Conservation (phyloP, 2,888 invertebrate genomes). For the Xestia xanthographa region DNA sequence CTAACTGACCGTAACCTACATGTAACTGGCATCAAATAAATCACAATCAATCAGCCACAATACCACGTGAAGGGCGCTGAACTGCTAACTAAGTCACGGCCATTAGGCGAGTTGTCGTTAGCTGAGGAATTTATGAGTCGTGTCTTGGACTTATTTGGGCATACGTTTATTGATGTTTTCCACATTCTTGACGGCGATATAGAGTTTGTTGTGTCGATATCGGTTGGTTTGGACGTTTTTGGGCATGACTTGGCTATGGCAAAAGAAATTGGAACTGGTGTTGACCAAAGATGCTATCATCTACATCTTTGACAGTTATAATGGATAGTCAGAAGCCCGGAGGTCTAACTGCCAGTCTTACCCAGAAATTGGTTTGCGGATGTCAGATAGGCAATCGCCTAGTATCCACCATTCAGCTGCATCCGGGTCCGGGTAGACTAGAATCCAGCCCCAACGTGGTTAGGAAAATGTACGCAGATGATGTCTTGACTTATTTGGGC, state of each 20-base stretch:
- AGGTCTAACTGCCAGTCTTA: neutral
- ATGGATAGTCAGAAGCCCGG: neutral
- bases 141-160: constrained; percentile 42
- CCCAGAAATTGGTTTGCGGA: neutral
- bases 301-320: neutral
- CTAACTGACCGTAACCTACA: constrained; percentile 60
- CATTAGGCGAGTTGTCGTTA: constrained; percentile 28
- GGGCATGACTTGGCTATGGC: neutral
- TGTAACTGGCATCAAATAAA: constrained; percentile 48
- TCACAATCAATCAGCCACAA: constrained; percentile 64
- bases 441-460: neutral
- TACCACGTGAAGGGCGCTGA: constrained; percentile 68
- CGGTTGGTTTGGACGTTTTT: constrained; percentile 7
- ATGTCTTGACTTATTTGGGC: constrained; percentile 40
- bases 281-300: neutral
- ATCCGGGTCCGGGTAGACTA: neutral
- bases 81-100: constrained; percentile 70
- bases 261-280: neutral
- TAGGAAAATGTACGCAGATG: neutral
- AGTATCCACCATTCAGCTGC: neutral
- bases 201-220: constrained; percentile 15
- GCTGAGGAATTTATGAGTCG: constrained; percentile 31
- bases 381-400: neutral
- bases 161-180: constrained; percentile 33
- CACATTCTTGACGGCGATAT: constrained; percentile 35